Conservation (phyloP, 1,140 invertebrate species). For the Palaemon carinicauda region DNA sequence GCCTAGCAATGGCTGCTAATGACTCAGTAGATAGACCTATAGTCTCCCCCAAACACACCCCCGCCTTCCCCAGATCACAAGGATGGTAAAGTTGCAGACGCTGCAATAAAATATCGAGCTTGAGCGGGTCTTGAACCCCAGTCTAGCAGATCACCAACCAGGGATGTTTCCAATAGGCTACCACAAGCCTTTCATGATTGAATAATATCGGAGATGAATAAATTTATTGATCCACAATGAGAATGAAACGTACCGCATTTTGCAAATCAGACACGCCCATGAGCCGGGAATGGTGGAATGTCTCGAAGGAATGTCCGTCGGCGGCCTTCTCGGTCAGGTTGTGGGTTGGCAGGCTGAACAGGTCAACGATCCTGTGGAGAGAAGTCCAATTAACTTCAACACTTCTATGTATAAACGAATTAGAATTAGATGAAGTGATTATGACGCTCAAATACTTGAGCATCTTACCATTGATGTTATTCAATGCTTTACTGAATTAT, state of each 20-base stretch:
- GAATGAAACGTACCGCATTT: constrained; percentile 72
- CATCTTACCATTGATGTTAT: not conserved
- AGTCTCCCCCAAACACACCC: too few relatives aligned
- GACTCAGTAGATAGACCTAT: too few relatives aligned
- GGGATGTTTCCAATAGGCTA: too few relatives aligned
- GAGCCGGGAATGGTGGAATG: constrained; percentile 78
- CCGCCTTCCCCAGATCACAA: too few relatives aligned
- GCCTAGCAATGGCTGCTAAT: too few relatives aligned
- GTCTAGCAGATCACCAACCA: too few relatives aligned
- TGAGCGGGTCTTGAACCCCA: too few relatives aligned
- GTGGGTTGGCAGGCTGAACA: constrained; percentile 76
- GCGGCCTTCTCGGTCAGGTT: constrained; percentile 73
- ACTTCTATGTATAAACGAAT: not conserved
- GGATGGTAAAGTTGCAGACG: too few relatives aligned
- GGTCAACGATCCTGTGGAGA: constrained; percentile 67
- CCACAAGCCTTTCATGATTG: too few relatives aligned
- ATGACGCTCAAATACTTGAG: not conserved
- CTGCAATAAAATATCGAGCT: too few relatives aligned
- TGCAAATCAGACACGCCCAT: constrained; percentile 81
- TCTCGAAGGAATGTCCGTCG: constrained; percentile 63
- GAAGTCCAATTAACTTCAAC: not conserved
- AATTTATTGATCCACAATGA: not conserved
- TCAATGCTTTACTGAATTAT: too few relatives aligned
- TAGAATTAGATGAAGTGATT: not conserved
- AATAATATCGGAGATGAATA: too few relatives aligned